Conservation (phyloP, 2,888 invertebrate species). For the Pemphredon lugubris region DNA sequence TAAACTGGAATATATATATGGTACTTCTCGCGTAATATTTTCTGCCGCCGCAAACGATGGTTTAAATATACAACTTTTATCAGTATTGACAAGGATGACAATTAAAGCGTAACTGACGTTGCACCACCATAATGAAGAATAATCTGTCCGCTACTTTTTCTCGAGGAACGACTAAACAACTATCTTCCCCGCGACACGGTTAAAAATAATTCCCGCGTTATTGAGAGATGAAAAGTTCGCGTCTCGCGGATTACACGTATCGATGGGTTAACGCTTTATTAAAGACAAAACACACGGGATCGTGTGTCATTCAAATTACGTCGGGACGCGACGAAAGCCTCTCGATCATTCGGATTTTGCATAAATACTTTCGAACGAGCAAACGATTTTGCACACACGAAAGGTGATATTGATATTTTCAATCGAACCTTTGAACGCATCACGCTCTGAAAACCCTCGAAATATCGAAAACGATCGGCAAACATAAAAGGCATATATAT, state of each 20-base stretch:
- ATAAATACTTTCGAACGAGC: conserved; percentile 18
- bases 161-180: no score
- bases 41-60: no score
- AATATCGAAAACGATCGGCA: conserved; percentile 7
- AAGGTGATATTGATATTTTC: conserved; percentile 16
- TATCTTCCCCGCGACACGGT: no score
- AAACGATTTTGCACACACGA: not conserved
- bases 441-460: not conserved
- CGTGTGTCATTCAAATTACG: conserved; percentile 18
- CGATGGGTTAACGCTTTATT: conserved; percentile 19
- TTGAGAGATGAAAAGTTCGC: conserved; percentile 3
- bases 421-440: conserved; percentile 3
- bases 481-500: conserved; percentile 5
- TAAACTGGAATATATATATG: no score
- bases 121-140: no score
- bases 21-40: no score
- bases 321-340: conserved; percentile 11
- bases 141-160: no score
- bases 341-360: not conserved
- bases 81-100: no score
- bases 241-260: not conserved
- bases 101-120: no score
- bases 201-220: no score
- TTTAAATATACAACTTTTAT: no score
- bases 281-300: conserved; percentile 24